Evolutionary conservation across 2,113 vertebrate species (phyloP).

Genomic region (Crocuta crocuta): DNA sequence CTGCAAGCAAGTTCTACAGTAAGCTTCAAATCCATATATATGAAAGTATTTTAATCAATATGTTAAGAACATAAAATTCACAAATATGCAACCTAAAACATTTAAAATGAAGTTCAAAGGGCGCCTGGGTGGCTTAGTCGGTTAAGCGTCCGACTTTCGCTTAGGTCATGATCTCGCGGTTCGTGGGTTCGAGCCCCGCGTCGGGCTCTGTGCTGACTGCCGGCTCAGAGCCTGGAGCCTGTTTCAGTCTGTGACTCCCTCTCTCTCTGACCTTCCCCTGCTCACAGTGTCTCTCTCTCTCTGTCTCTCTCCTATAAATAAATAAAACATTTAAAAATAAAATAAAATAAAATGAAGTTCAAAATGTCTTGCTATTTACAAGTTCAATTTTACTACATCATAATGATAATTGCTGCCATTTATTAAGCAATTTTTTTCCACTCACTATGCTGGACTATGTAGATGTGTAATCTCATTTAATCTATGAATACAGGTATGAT

Average conservation of each 20-base stretch:
- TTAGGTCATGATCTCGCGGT: no score
- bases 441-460: background rate
- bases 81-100: background rate
- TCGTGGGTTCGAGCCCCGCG: no score
- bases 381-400: background rate
- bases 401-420: background rate
- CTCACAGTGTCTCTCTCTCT: no score
- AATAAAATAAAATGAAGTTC: background rate
- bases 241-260: no score
- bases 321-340: no score
- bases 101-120: slow-evolving; percentile 4
- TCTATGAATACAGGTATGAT: background rate
- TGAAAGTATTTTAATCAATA: background rate
- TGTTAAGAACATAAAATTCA: background rate
- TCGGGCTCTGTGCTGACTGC: no score
- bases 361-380: background rate
- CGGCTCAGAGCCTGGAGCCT: no score
- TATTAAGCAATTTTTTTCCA: slow-evolving; percentile 1
- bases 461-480: background rate
- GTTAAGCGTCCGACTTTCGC: no score
- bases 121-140: no score
- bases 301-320: no score
- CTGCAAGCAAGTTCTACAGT: background rate
- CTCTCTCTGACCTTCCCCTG: no score
- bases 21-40: slow-evolving; percentile 23